Conservation (phyloP, 2,888 invertebrate species). For the Hypsopygia costalis region DNA sequence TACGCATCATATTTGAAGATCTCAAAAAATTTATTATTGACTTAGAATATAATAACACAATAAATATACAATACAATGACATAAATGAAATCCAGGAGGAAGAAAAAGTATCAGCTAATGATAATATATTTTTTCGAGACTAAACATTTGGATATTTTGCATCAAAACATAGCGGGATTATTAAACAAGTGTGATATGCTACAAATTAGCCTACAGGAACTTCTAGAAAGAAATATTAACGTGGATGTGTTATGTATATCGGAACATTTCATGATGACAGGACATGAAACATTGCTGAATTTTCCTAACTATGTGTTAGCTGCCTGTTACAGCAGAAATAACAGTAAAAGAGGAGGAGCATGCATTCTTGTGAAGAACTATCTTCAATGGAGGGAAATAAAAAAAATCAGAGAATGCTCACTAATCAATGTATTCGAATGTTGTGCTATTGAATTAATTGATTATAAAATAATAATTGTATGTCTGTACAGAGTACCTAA, state of each 20-base stretch:
- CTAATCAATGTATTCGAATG: constrained; percentile 10
- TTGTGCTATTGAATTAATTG: constrained; percentile 10
- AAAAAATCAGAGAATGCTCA: constrained; percentile 4
- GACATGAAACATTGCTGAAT: constrained; percentile 1
- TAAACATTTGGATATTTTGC: constrained; percentile 8
- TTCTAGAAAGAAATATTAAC: not conserved
- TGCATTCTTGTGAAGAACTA: constrained; percentile 8
- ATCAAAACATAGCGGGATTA: constrained; percentile 15
- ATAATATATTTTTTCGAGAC: constrained; percentile 11
- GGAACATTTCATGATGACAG: constrained; percentile 13
- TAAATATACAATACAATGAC: no score
- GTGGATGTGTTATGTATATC: constrained; percentile 14
- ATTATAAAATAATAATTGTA: not conserved
- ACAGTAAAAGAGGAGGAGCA: constrained; percentile 11
- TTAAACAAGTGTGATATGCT: constrained; percentile 12
- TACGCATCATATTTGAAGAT: constrained; percentile 4
- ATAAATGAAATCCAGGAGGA: not conserved
- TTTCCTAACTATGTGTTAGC: constrained; percentile 9
- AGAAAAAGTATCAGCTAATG: not conserved
- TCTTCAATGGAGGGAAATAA: constrained; percentile 2
- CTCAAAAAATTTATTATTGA: constrained; percentile 2
- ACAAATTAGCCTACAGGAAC: constrained; percentile 8
- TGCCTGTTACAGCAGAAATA: not conserved
- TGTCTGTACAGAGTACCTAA: constrained; percentile 14
- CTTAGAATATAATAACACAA: not conserved